Evolutionary conservation across 2,113 vertebrate genomes (phyloP), one percentile per base, ranked within the genome.

Genomic region (Paracanthobrama guichenoti): DNA sequence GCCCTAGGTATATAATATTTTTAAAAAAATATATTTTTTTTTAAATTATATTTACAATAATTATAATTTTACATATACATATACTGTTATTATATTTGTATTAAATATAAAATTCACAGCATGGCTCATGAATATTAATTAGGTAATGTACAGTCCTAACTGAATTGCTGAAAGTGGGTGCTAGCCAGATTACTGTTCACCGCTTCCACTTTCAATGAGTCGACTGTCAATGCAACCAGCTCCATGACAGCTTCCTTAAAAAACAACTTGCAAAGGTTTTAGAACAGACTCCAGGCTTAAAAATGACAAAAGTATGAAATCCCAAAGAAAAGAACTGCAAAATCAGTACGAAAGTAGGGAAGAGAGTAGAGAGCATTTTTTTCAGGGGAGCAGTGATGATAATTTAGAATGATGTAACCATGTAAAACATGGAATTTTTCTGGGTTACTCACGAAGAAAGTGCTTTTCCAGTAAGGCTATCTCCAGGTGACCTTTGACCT

Each of bases 381-480:
- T 39, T 67, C 31, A 20, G 64, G 35, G 16, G 31, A 67, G 11
- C 69, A 22, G 69, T n/a, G 69, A 44, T 72, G 22, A 73, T 9
- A 0, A 77, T 77, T 28, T 59, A n/a, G 4, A 62, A 14, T 12
- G n/a, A 50, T 20, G 12, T 6, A 59, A 16, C 48, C 18, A 22
- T 77, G 35, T 77, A 22, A 83, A 62, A 46, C 3, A 22, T 28
- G 5, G 9, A 7, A 13, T 20, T 10, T 53, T 4, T 67, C 24
- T 50, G 3, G 3, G 31, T 57, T 87, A 98, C 97, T 98, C 92
- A 99, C 98, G 96, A 64, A 99, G 88, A 89, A 98, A 99, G 91
- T 99, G 97, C 86, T 99, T 99, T 89, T 99, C 98, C 90, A 99
- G 86, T 91, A 99, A 93, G 89, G 98, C 96, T n/a, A 99, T 97